These are phyloP conservation scores for Chiridota heheva DNA, from an alignment of 35 echinoderm and acorn worm species.

Conservation along the genomic window DNA sequence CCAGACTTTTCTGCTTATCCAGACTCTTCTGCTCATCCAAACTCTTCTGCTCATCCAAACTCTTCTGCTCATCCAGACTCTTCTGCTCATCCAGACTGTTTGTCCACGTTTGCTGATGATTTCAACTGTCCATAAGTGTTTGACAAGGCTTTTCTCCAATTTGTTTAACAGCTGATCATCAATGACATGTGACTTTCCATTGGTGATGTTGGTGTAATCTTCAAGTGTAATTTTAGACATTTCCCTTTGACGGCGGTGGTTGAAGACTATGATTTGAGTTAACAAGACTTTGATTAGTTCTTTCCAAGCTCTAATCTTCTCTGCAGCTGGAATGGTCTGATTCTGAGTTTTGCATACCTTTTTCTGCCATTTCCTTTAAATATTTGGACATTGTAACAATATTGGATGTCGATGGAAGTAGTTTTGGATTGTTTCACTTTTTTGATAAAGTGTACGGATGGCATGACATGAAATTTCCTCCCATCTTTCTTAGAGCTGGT, in stretches of 20 bases:
- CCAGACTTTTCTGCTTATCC: no score
- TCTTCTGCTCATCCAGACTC: no score
- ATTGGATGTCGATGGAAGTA: slow-evolving; percentile 69
- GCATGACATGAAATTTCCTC: slow-evolving; percentile 66
- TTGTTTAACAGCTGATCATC: slow-evolving; percentile 36
- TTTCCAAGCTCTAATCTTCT: slow-evolving; percentile 16
- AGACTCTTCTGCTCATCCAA: no score
- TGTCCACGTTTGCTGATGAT: slow-evolving; percentile 57
- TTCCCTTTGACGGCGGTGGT: slow-evolving; percentile 37
- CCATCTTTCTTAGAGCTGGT: slow-evolving; percentile 47
- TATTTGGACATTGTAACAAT: slow-evolving; percentile 62
- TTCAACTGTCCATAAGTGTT: slow-evolving; percentile 44
- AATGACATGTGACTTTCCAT: slow-evolving; percentile 40
- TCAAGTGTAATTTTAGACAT: slow-evolving; percentile 49
- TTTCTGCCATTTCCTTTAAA: slow-evolving; percentile 12
- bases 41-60: no score
- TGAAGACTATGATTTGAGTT: slow-evolving; percentile 49
- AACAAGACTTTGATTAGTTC: slow-evolving; percentile 13
- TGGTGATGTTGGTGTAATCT: slow-evolving; percentile 49
- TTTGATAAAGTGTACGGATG: slow-evolving; percentile 59
- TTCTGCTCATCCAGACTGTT: no score
- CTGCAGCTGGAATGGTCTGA: no score
- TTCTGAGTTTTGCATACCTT: no score
- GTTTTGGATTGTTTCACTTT: slow-evolving; percentile 84
- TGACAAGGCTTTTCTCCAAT: slow-evolving; percentile 41